Evolutionary conservation across 2,113 vertebrate species (phyloP), one percentile per base, ranked within the genome.

Genomic region (Paraplagusia blochii): DNA sequence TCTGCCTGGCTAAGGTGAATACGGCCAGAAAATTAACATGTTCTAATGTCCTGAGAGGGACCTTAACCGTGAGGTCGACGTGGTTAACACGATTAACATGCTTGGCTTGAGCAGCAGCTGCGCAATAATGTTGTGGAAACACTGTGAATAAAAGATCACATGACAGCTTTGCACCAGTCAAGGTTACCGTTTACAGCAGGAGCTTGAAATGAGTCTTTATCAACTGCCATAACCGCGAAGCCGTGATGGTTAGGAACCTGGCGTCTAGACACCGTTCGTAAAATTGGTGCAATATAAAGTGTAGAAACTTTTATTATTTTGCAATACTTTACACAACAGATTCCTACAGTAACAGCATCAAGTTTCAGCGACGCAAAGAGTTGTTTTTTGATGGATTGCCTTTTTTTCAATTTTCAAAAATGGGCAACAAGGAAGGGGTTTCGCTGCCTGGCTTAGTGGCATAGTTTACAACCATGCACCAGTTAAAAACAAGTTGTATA

Each of bases 1-100:
- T 74, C 43, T 67, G 66, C 74, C 58, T 67, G 66, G 58, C 58
- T 47, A 54, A 74, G 63, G 63, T 64, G 49, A 48, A 68, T 68
- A 61, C 62, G 53, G 52, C 42, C 36, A n/a, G 52, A 71, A 59
- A 77, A 74, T 81, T 65, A 74, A 68, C 78, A 74, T 77, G 78
- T 74, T 74, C 67, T 55, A 74, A 61, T 68, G 56, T 77, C 48
- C 44, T 62, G 45, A 65, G 63, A 55, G 66, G 59, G 44, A 40
- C 63, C 45, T 65, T 44, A 68, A 53, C 59, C 29, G 39, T 74
- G 58, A 77, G 70, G 70, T 81, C 74, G 74, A 62, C 9, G 44
- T 58, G 74, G 63, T 56, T 80, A 77, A 80, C 55, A 14, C 53
- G 58, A 77, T 80, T 71, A 74, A 52, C 48, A 62, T 52, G 63